Evolutionary conservation across 2,888 invertebrate species (phyloP), one percentile per base, ranked within the genome.

Genomic region (Lepas anatifera): DNA sequence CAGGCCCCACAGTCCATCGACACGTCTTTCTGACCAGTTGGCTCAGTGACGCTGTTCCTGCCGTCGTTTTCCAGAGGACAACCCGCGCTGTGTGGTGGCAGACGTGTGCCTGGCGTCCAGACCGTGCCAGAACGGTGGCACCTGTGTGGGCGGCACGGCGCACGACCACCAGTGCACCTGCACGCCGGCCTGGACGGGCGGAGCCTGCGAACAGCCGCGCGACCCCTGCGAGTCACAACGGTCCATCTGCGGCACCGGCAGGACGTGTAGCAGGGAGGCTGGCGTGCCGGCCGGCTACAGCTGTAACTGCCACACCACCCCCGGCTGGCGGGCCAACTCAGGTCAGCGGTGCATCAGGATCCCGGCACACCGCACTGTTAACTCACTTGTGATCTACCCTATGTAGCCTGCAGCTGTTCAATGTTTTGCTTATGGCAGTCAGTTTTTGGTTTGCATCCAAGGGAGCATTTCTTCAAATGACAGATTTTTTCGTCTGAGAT

Each of bases 271-370:
- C 32, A 16, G 63, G 2, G 63, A 64, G n/a, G 13, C 63, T 1
- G 37, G 35, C 22, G n/a, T n/a, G 2, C n/a, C 25, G n/a, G 63
- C 37, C 63, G 63, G 63, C 37, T 64, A 64, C 63, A 64, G 63
- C 63, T 64, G 63, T 25, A 64, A 64, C 63, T 64, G 63, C 63
- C 63, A 64, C 63, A 66, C 25, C 25, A 66, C 39, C 8, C 25
- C 41, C 39, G 66, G 66, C 37, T 66, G 66, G 66, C 32, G 29
- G 58, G 66, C 66, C 11, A 41, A 35, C 35, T 58, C 58, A 32
- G 58, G 58, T 58, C 32, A 35, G 58, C 39, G 39, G 39, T 13
- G 13, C 39, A 39, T 13, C n/a, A n/a, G 25, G 3, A 63, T 16
- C 29, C 16, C 22, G n/a, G 18, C 63, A 29, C 63, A 63, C 32